phyloP scores from a whole-genome alignment of 1,140 invertebrate genomes.

The Drosophila busckii region DNA sequence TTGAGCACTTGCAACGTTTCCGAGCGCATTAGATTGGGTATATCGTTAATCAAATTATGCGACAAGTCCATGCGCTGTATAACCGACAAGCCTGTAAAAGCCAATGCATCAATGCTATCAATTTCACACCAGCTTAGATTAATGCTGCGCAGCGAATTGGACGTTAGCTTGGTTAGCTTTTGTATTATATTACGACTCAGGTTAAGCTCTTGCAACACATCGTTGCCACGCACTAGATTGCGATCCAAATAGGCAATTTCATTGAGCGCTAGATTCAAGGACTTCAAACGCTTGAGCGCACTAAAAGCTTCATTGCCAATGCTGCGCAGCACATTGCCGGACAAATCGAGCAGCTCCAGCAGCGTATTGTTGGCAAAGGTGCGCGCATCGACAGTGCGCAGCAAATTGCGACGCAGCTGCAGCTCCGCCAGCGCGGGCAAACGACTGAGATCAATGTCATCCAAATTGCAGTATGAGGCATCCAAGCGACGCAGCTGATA shows the following conservation, averaged over 20 bases:
- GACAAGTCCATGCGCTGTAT: constrained; percentile 81
- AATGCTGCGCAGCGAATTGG: constrained; percentile 80
- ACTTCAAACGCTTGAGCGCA: constrained; percentile 80
- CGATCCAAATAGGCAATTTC: constrained; percentile 81
- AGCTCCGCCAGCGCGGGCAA: constrained; percentile 82
- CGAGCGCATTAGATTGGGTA: constrained; percentile 81
- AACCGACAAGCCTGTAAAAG: constrained; percentile 80
- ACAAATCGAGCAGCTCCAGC: constrained; percentile 83
- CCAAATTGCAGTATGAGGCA: constrained; percentile 83
- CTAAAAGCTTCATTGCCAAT: constrained; percentile 81
- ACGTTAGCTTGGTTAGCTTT: constrained; percentile 81
- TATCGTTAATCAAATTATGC: constrained; percentile 81
- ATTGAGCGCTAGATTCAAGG: constrained; percentile 84
- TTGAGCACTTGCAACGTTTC: constrained; percentile 81
- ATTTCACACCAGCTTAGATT: constrained; percentile 84
- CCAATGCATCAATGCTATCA: constrained; percentile 79
- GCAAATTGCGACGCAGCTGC: constrained; percentile 82
- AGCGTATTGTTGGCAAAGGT: constrained; percentile 83
- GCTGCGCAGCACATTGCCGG: constrained; percentile 81
- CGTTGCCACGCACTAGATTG: constrained; percentile 81
- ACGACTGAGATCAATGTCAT: constrained; percentile 82
- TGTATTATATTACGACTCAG: constrained; percentile 84
- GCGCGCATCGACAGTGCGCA: constrained; percentile 80
- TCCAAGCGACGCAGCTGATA: constrained; percentile 82
- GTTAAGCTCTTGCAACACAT: constrained; percentile 81